Evolutionary conservation across 2,888 invertebrate genomes (phyloP).

Genomic region (Tricholauxania praeusta): DNA sequence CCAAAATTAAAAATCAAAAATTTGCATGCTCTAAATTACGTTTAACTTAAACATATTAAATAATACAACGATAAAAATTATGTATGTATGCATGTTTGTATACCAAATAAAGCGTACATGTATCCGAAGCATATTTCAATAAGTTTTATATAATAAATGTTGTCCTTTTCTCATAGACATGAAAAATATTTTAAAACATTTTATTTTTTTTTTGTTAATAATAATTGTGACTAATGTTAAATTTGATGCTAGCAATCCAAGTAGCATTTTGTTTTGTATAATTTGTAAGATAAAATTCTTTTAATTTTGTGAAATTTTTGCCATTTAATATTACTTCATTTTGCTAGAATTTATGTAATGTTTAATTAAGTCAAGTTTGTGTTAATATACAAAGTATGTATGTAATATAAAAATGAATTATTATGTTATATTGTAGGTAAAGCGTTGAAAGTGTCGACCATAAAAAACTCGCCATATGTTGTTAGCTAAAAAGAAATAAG

Average conservation of each 20-base stretch:
- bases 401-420: no score
- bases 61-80: neutral
- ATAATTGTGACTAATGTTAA: neutral
- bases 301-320: neutral
- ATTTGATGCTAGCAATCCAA: conserved; percentile 1
- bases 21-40: neutral
- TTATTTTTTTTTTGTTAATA: neutral
- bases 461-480: no score
- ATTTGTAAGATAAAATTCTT: conserved; percentile 21
- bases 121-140: conserved; percentile 20
- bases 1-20: no score
- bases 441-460: no score
- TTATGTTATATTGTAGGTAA: no score
- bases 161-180: neutral
- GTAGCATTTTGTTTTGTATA: neutral
- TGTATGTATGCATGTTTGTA: neutral
- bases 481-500: no score
- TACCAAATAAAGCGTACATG: conserved; percentile 11
- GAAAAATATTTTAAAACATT: conserved; percentile 11
- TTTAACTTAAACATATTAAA: neutral
- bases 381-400: no score
- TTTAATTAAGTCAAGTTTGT: no score
- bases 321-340: neutral
- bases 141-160: neutral
- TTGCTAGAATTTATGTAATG: no score